Percentiles rank a stretch among this genome's conserved stretches.
Evolutionary conservation across 2,888 invertebrate genomes (phyloP).

Genomic region (Cotesia congregata): DNA sequence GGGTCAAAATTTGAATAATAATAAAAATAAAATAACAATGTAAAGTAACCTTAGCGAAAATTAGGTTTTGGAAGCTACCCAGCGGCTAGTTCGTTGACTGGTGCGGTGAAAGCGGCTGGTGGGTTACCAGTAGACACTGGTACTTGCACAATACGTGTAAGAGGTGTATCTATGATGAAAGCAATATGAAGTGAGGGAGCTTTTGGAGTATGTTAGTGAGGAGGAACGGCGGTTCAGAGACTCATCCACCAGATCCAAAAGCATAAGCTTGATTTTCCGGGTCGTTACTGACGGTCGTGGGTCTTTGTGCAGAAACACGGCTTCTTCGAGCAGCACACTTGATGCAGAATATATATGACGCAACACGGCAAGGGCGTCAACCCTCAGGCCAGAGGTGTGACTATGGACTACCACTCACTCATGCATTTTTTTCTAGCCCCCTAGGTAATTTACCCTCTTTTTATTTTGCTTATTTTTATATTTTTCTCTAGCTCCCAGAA

Average conservation of each 20-base stretch:
- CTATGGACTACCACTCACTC: slow-evolving; percentile 28
- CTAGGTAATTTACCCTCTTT: slow-evolving; percentile 34
- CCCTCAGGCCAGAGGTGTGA: slow-evolving; percentile 40
- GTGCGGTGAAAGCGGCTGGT: background rate
- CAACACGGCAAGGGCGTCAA: slow-evolving; percentile 38
- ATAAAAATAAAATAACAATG: background rate
- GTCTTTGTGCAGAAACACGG: slow-evolving; percentile 34
- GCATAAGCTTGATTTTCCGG: slow-evolving; percentile 42
- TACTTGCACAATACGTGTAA: too few relatives aligned
- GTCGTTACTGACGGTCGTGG: slow-evolving; percentile 28
- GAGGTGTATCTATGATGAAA: background rate
- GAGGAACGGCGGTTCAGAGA: background rate
- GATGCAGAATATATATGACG: background rate
- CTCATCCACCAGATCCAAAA: slow-evolving; percentile 28
- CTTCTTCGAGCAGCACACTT: background rate
- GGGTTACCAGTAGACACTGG: background rate
- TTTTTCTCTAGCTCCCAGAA: background rate
- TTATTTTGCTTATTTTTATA: slow-evolving; percentile 6
- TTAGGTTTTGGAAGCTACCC: slow-evolving; percentile 35
- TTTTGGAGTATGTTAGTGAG: background rate
- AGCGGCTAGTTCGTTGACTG: background rate
- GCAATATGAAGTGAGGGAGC: background rate
- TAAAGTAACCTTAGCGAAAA: slow-evolving; percentile 22
- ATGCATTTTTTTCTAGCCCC: slow-evolving; percentile 29
- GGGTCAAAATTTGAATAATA: too few relatives aligned